phyloP scores from a whole-genome alignment of 2,888 invertebrate species.

The Stratiomys singularior region DNA sequence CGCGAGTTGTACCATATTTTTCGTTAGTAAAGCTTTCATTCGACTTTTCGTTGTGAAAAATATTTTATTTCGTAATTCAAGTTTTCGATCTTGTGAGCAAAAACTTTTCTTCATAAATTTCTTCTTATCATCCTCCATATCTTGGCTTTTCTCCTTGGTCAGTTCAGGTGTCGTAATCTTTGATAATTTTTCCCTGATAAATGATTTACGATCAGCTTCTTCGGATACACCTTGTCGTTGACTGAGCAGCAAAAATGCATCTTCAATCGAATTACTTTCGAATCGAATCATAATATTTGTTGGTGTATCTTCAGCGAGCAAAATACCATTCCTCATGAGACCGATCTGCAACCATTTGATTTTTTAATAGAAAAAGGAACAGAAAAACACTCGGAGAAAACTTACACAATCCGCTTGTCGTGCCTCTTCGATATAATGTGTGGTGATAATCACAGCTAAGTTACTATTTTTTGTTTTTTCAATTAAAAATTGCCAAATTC shows the following conservation, averaged over 20 bases:
- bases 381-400: constrained; percentile 32
- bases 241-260: constrained; percentile 86
- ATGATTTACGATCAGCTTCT: constrained; percentile 51
- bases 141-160: constrained; percentile 11
- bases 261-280: constrained; percentile 81
- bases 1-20: constrained; percentile 76
- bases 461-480: constrained; percentile 76
- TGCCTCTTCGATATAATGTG: constrained; percentile 95
- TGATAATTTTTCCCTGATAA: constrained; percentile 17
- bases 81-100: constrained; percentile 54
- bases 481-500: constrained; percentile 89
- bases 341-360: constrained; percentile 75
- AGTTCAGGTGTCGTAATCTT: constrained; percentile 32
- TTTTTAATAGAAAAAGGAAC: background rate
- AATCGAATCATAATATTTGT: constrained; percentile 74
- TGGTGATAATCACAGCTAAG: constrained; percentile 89
- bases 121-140: background rate
- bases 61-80: constrained; percentile 27
- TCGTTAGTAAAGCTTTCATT: constrained; percentile 74
- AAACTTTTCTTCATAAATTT: constrained; percentile 48
- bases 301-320: constrained; percentile 88
- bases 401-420: constrained; percentile 81
- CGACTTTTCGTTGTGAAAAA: constrained; percentile 65
- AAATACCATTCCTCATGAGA: constrained; percentile 84
- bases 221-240: constrained; percentile 67